A percentile compares a stretch with the other conserved stretches of the same genome.
phyloP scores from a whole-genome alignment of 2,113 vertebrate genomes.

The Collichthys lucidus region DNA sequence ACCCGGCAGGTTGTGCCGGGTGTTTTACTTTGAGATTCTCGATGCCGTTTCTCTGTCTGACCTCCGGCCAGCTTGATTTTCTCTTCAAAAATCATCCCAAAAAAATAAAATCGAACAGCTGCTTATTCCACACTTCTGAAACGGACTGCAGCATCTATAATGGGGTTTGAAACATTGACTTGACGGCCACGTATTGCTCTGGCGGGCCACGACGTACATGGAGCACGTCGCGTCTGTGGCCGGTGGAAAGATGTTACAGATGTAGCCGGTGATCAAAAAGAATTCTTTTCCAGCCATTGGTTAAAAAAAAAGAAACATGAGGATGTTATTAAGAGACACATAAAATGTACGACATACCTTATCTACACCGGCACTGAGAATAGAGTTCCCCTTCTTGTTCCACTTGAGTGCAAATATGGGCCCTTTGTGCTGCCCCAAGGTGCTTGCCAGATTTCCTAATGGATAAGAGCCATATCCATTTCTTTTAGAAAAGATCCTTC shows the following conservation, averaged over 20 bases:
- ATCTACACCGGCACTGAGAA: constrained; percentile 97
- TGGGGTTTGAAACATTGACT: too few species aligned
- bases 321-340: constrained; percentile 21
- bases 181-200: too few species aligned
- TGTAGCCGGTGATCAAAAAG: constrained; percentile 2
- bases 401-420: constrained; percentile 99
- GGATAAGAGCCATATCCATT: constrained; percentile 57
- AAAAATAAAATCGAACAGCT: too few species aligned
- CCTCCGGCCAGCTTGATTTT: too few species aligned
- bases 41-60: too few species aligned
- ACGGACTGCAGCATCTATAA: too few species aligned
- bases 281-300: not conserved
- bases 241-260: not conserved
- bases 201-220: too few species aligned
- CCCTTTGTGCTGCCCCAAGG: constrained; percentile 98
- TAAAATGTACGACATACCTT: constrained; percentile 86
- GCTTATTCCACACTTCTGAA: too few species aligned
- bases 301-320: not conserved
- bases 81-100: too few species aligned
- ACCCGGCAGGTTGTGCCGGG: too few species aligned
- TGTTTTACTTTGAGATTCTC: too few species aligned
- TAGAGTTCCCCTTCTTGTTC: constrained; percentile 99
- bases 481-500: constrained; percentile 42
- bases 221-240: too few species aligned
- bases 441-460: constrained; percentile 95